Evolutionary conservation across 2,888 invertebrate genomes (phyloP).

Genomic region (Chrysodeixis includens): DNA sequence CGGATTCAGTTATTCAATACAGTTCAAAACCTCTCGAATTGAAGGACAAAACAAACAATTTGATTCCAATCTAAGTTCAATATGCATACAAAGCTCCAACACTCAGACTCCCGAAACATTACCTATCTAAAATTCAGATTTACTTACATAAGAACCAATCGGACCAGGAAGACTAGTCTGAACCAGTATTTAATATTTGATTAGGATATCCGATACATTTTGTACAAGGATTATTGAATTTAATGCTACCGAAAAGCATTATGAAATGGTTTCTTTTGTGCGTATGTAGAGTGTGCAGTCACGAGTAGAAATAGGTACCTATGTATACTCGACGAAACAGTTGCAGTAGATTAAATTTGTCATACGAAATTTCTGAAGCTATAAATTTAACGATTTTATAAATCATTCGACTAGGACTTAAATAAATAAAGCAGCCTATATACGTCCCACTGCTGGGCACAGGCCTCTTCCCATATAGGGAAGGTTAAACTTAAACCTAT

Average conservation of each 20-base stretch:
- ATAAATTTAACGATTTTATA: too few species aligned
- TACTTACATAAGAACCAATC: slow-evolving; percentile 12
- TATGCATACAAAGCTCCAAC: background rate
- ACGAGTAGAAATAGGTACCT: too few species aligned
- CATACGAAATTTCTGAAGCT: too few species aligned
- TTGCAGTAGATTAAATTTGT: too few species aligned
- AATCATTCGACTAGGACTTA: too few species aligned
- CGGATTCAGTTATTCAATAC: background rate
- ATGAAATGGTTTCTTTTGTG: too few species aligned
- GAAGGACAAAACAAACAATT: slow-evolving; percentile 1
- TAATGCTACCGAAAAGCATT: background rate
- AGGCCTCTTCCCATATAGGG: too few species aligned
- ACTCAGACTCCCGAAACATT: background rate
- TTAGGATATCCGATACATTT: slow-evolving; percentile 43
- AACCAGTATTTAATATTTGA: slow-evolving; percentile 33
- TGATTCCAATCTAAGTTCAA: background rate
- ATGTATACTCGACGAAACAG: too few species aligned
- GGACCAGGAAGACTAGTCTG: slow-evolving; percentile 16
- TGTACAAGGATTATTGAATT: slow-evolving; percentile 35
- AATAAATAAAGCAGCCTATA: too few species aligned
- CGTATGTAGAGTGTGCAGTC: too few species aligned
- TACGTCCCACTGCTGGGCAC: too few species aligned
- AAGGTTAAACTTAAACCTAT: too few species aligned
- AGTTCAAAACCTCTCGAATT: background rate
- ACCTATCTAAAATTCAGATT: background rate